Conservation (phyloP, 2,888 invertebrate genomes). For the Adelphocoris suturalis region DNA sequence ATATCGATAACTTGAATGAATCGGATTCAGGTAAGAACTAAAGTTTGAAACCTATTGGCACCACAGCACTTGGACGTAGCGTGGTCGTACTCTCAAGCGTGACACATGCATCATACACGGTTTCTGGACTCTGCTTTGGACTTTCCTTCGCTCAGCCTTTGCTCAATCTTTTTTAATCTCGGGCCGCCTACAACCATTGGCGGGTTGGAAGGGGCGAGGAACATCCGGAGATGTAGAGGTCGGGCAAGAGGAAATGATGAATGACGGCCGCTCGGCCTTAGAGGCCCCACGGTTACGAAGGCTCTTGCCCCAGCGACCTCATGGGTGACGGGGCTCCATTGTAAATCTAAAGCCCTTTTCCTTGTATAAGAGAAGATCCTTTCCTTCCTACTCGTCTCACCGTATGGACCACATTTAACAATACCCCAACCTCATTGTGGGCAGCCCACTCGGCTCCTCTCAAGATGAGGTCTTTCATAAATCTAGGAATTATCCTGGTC, state of each 20-base stretch:
- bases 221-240: constrained; percentile 25
- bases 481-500: not conserved
- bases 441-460: not conserved
- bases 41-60: too few relatives aligned
- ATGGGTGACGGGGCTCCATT: constrained; percentile 12
- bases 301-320: not conserved
- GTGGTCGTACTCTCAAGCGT: not conserved
- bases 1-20: too few relatives aligned
- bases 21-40: too few relatives aligned
- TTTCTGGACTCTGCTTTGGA: not conserved
- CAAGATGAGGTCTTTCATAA: not conserved
- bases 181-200: not conserved
- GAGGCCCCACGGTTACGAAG: not conserved
- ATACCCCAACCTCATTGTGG: not conserved
- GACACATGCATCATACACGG: constrained; percentile 21
- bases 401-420: constrained; percentile 30
- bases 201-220: not conserved
- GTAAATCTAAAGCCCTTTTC: constrained; percentile 45
- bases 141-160: not conserved
- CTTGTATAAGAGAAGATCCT: constrained; percentile 23
- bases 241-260: constrained; percentile 21
- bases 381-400: not conserved
- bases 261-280: constrained; percentile 8
- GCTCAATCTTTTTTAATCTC: constrained; percentile 1
- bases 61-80: not conserved